phyloP scores from a whole-genome alignment of 2,888 invertebrate genomes.

The Carabus problematicus region DNA sequence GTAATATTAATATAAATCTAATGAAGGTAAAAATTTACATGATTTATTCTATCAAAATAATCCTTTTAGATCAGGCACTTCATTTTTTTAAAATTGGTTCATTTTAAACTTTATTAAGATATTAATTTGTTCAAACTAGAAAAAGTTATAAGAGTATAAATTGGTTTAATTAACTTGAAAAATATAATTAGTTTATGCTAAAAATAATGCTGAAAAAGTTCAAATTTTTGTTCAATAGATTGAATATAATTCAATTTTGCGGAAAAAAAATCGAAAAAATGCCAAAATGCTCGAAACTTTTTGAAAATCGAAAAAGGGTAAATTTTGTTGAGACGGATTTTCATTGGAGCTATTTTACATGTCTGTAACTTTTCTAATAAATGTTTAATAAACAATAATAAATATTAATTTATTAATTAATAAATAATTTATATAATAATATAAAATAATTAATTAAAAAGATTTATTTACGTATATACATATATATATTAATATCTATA shows the following conservation, averaged over 20 bases:
- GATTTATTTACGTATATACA: conserved; percentile 44
- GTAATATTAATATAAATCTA: conserved; percentile 58
- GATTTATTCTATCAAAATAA: conserved; percentile 70
- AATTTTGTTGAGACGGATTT: background rate
- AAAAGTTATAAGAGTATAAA: background rate
- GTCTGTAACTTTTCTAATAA: conserved; percentile 27
- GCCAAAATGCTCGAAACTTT: background rate
- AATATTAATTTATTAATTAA: conserved; percentile 42
- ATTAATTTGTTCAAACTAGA: conserved; percentile 13
- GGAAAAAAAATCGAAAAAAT: background rate
- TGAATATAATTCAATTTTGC: background rate
- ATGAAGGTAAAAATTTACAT: conserved; percentile 59
- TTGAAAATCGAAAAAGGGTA: background rate
- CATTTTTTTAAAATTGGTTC: conserved; percentile 46
- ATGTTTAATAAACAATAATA: conserved; percentile 37
- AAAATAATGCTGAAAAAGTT: background rate
- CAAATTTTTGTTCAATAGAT: background rate
- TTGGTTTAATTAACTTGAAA: background rate
- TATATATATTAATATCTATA: conserved; percentile 44
- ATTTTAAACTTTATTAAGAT: conserved; percentile 22
- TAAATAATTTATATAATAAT: conserved; percentile 50
- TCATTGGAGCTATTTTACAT: conserved; percentile 4
- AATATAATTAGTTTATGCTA: too few species aligned
- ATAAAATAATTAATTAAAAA: conserved; percentile 43
- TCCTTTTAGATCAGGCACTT: conserved; percentile 65